phyloP scores from a whole-genome alignment of 1,140 invertebrate species.

The Lepidurus couesii region DNA sequence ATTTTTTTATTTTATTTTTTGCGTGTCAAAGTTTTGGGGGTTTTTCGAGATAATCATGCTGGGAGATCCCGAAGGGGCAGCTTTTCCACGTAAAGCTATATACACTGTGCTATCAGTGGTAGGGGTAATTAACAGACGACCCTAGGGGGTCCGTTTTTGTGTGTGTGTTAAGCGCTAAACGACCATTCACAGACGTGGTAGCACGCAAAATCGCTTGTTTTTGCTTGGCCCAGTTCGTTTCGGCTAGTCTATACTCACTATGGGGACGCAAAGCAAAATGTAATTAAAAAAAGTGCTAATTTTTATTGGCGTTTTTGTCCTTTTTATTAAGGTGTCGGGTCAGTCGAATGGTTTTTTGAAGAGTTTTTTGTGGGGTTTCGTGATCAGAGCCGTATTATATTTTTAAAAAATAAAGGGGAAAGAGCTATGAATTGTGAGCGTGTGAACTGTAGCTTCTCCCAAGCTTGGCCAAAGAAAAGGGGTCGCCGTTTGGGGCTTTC shows the following conservation, averaged over 20 bases:
- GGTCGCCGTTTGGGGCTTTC: background rate
- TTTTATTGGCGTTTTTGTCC: background rate
- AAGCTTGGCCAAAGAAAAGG: background rate
- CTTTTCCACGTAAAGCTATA: background rate
- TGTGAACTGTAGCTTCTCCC: constrained; percentile 16
- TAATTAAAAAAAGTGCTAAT: background rate
- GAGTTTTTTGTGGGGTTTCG: background rate
- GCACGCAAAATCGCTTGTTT: constrained; percentile 9
- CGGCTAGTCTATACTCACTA: background rate
- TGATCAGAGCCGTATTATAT: background rate
- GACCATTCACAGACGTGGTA: constrained; percentile 8
- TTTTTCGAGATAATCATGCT: background rate
- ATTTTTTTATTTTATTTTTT: background rate
- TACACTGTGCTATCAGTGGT: background rate
- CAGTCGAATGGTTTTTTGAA: background rate
- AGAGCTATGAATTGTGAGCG: background rate
- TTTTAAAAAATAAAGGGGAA: background rate
- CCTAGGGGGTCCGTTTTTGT: background rate
- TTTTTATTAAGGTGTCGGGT: background rate
- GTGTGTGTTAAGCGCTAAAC: constrained; percentile 18
- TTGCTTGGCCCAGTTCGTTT: background rate
- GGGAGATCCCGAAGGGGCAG: constrained; percentile 7
- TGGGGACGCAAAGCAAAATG: too few species aligned
- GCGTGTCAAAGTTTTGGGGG: background rate
- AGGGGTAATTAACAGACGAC: background rate